A percentile compares a stretch with the other conserved stretches of the same genome.
phyloP scores from a whole-genome alignment of 92 coral and sea anemone species.

The Zoanthus solanderi region DNA sequence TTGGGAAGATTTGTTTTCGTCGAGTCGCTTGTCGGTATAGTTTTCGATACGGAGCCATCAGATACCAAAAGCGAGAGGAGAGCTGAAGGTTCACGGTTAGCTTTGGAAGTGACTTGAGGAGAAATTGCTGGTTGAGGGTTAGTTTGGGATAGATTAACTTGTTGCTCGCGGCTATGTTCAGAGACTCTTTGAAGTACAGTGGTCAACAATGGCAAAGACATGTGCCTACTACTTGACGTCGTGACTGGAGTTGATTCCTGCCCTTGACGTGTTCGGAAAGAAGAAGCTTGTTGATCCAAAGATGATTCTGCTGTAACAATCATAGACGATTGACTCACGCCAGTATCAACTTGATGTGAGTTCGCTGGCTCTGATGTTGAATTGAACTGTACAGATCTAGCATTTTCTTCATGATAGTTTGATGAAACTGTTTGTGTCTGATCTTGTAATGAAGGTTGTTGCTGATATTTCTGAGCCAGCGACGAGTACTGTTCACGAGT shows the following conservation, averaged over 20 bases:
- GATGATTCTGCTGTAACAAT: constrained; percentile 1
- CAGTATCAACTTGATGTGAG: background rate
- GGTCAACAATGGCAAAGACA: background rate
- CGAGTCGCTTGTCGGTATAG: too few relatives aligned
- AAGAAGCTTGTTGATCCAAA: background rate
- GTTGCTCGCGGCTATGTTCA: background rate
- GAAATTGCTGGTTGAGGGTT: background rate
- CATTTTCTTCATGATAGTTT: background rate
- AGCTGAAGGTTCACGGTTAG: background rate
- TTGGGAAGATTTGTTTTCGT: background rate
- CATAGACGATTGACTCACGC: background rate
- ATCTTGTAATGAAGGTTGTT: constrained; percentile 17
- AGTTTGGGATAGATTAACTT: background rate
- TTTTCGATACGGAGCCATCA: background rate
- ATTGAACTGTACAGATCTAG: background rate
- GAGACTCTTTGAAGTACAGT: background rate
- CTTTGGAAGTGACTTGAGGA: background rate
- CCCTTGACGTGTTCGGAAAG: background rate
- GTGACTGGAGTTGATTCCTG: background rate
- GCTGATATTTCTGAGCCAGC: background rate
- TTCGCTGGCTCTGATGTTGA: background rate
- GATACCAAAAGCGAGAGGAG: background rate
- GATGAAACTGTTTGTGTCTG: constrained; percentile 1
- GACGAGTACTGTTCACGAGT: background rate
- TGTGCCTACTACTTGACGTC: background rate